Base-by-base conservation (phyloP, 2,888 invertebrate species). In the Cephonodes hylas region DNA sequence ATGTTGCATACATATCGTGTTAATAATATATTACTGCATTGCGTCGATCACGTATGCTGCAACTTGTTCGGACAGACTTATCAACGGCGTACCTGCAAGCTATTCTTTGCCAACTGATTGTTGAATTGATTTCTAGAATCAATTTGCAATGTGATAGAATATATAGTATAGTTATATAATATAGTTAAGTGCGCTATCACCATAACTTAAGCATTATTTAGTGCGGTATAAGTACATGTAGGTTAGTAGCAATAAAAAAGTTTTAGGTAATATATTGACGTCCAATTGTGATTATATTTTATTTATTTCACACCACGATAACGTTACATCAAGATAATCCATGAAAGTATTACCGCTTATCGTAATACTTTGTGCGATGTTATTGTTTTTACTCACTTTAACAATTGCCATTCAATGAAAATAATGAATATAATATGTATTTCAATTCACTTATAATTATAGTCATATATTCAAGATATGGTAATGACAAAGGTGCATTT, bases 1-100 rank as follows among this genome's bases (percentile, higher is more conserved):
- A 78, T 75, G 75, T 79, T 79, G 76, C 76, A 74, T 79, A 65
- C 66, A 63, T 62, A 61, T 64, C 58, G 70, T 68, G 60, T 62
- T 64, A 72, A 70, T 74, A 62, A 67, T 66, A 67, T 71, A 67
- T 71, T 72, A 59, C 46, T 57, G 31, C 57, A 31, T 56, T 53
- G 59, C 62, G 59, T 18, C 42, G 53, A 34, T 18, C 58, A 62
- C 22, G 59, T 25, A 38, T 42, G 57, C 31, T 42, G 62, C 59
- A 62, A 62, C 42, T 56, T 59, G 27, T 48, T 57, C 31, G 53
- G 20, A 60, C 42, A 31, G 38, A 56, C n/a, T 58, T 25, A 58
- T 42, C 25, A 48, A 42, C 25, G 23, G 34, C 23, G 38, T n/a
- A 46, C 22, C n/a, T n/a, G 31, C 34, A 23, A n/a, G n/a, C 18